Base-by-base conservation (phyloP, 2,888 invertebrate genomes). In the Monopis laevigella region DNA sequence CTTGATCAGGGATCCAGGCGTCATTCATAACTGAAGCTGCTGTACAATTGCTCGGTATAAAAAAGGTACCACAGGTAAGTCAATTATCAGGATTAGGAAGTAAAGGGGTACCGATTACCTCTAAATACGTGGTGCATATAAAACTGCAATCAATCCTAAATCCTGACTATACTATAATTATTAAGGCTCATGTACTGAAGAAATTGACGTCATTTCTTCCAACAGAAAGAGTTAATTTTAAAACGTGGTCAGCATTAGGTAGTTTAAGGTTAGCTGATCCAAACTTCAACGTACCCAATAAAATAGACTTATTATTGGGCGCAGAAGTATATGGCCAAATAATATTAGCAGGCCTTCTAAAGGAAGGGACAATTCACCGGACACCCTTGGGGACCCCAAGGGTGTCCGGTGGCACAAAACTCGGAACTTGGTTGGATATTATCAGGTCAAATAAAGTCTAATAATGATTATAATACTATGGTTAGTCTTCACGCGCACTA, bases 131-230 rank as follows among this genome's bases (percentile, higher is more conserved):
- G 18, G 49, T 48, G 6, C 27, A 39, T 36, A 34, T 49, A 5
- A 45, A 45, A 28, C 14, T 48, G 10, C 40, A 41, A 26, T 48
- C 46, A 38, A 39, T 43, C 17, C 43, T 38, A 27, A 30, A 46
- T 41, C 39, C 48, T 7, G 13, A 40, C 8, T 41, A 43, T 29
- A 17, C 28, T 10, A 17, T 49, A 17, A 36, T 29, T 13, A 44
- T 48, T 12, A 47, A 44, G 39, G 48, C 48, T 19, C 39, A 46
- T 32, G 46, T 46, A 1, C 28, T 48, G 7, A 43, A 29, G 8
- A 40, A 42, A 34, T 41, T 48, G 2, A 48, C 46, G 18, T 29
- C 45, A 3, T 44, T 42, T 34, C 39, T 46, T 5, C 48, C 48
- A 5, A 27, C 29, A 30, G 43, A 39, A 39, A 39, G 43, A 13